Evolutionary conservation across 1,140 invertebrate genomes (phyloP).

Genomic region (Frieseomelitta varia): DNA sequence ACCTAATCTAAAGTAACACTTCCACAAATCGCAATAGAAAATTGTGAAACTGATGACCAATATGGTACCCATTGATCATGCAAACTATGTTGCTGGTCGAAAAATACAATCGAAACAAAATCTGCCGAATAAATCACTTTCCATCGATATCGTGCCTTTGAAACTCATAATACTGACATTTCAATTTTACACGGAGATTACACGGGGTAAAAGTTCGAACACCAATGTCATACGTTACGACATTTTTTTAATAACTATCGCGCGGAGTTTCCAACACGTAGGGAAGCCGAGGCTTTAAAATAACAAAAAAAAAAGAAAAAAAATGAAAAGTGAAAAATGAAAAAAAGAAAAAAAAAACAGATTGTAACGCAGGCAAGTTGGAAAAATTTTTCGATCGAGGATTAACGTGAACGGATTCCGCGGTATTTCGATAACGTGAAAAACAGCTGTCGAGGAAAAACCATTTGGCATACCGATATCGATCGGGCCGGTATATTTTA

Average conservation of each 20-base stretch:
- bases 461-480: constrained; percentile 27
- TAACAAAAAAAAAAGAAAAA: background rate
- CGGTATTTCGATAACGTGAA: constrained; percentile 38
- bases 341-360: background rate
- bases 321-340: too few species aligned
- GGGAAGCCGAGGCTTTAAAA: too few species aligned
- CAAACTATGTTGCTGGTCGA: background rate
- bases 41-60: background rate
- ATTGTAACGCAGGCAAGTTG: background rate
- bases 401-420: constrained; percentile 32
- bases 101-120: background rate
- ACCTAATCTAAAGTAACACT: too few species aligned
- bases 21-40: background rate
- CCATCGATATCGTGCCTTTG: background rate
- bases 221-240: background rate
- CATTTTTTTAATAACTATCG: constrained; percentile 37
- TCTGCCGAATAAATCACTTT: background rate
- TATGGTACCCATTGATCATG: background rate
- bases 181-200: constrained; percentile 13
- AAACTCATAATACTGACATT: constrained; percentile 13
- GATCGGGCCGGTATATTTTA: constrained; percentile 23
- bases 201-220: background rate
- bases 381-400: constrained; percentile 28
- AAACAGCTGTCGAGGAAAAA: constrained; percentile 44
- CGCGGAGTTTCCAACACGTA: too few species aligned